Base-by-base conservation (phyloP, 2,888 invertebrate genomes). In the Patella caerulea region DNA sequence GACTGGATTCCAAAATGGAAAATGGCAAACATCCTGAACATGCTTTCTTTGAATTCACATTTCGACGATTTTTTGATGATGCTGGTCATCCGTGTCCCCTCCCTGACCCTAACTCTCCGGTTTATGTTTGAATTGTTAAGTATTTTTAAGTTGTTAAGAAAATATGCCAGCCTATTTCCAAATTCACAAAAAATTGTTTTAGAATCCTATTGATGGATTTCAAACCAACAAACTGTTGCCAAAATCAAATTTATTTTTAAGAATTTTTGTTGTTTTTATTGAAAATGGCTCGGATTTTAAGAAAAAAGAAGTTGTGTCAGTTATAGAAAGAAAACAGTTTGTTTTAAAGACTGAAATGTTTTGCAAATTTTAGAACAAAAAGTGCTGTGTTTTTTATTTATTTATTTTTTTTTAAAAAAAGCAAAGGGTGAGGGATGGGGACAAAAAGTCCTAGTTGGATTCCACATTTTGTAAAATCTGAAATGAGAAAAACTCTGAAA, bases 1-100 rank as follows among this genome's bases (percentile, higher is more conserved):
- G 29, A 29, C 29, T 29, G 29, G 29, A 29, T 29, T 29, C 29
- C 29, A 29, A 29, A 29, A 29, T 29, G 29, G 29, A 29, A 29
- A 29, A 29, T 29, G 90, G 90, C 73, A 91, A 91, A 78, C 95
- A 96, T 83, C 93, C 93, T 1, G 98, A 97, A 93, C 98, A 98
- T 91, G 99, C 98, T 78, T 99, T 99, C 94, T 98, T 98, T 92
- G 99, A 99, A 93, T 99, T 99, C 93, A 99, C 99, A 69, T 99
- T 99, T 93, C 94, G 99, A 83, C 94, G 99, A 88, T 99, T 99
- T 93, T 99, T 99, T 93, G 98, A 98, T 78, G 91, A 91, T 78
- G 90, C 89, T 71, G 91, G 90, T 14, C 89, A 90, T 79, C 89
- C 89, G 4, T 88, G 86, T 73, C 85, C 88, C 12, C 75, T 82